Base-by-base conservation (phyloP, 30 jellyfish, hydroid and myxozoan species). In the Aurelia sp. region DNA sequence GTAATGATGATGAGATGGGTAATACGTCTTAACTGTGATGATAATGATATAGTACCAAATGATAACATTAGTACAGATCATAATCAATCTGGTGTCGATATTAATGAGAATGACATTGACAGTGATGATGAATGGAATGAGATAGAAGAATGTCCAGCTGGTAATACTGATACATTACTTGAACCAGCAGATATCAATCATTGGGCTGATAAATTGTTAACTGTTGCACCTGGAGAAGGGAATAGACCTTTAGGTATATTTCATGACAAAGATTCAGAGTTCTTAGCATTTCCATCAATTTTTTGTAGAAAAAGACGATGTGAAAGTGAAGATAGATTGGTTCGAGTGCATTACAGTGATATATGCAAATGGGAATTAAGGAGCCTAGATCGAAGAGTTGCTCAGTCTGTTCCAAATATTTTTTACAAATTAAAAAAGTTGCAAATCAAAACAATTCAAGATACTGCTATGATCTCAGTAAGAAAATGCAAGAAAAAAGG, bases 341-440 rank as follows among this genome's bases (percentile, higher is more conserved):
- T 74, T 16, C 85, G 74, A 18, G 72, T 74, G 13, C 55, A 35
- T 63, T 80, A 80, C 61, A 50, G 90, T 30, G 47, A 30, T 5
- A 11, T 80, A 16, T 80, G 90, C 65, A 80, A 80, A 65, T 80
- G 81, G 90, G 90, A 80, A 65, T 63, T 80, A 24, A 72, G 90
- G 4, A 62, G 38, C 53, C 44, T 11, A 64, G 90, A 80, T 52
- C 55, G 55, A 22, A 30, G 90, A 48, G 83, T 80, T 80, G 90
- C 90, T 8, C 13, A 31, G 15, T 80, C 80, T 35, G 57, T 63
- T 10, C 76, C 90, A 80, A 65, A 63, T 64, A 63, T 80, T 16
- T 80, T 80, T 13, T 75, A 9, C 33, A 80, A 80, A 48, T 48
- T 80, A 4, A 80, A 66, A 21, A 80, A 80, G 55, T 13, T 80